Evolutionary conservation across 2,888 invertebrate species (phyloP).

Genomic region (Leucozona laternaria): DNA sequence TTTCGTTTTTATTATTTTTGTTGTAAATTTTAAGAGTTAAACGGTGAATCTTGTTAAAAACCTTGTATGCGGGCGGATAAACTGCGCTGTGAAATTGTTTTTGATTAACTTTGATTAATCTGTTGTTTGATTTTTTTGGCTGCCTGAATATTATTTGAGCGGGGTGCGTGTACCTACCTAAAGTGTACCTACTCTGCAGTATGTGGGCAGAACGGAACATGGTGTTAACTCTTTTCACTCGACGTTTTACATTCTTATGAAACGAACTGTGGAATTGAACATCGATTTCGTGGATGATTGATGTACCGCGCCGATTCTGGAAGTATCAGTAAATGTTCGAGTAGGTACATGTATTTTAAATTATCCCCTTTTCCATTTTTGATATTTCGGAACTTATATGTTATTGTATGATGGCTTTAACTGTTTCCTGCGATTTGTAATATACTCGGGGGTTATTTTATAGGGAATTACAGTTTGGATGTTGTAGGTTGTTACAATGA

Average conservation of each 20-base stretch:
- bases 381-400: background rate
- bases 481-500: constrained; percentile 47
- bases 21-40: constrained; percentile 39
- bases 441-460: constrained; percentile 6
- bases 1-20: constrained; percentile 30
- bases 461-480: constrained; percentile 18
- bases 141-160: constrained; percentile 5
- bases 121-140: constrained; percentile 37
- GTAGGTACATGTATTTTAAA: constrained; percentile 34
- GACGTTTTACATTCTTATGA: constrained; percentile 44
- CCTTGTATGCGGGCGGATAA: constrained; percentile 40
- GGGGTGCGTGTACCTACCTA: constrained; percentile 8
- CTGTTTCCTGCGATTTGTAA: constrained; percentile 40
- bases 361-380: background rate
- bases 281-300: constrained; percentile 31
- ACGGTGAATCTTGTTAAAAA: constrained; percentile 47
- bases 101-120: constrained; percentile 65
- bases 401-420: background rate
- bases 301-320: constrained; percentile 22
- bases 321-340: constrained; percentile 2
- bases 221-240: constrained; percentile 57
- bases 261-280: constrained; percentile 61
- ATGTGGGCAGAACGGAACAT: constrained; percentile 47
- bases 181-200: background rate
- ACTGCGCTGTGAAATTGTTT: constrained; percentile 43